phyloP scores from a whole-genome alignment of 1,140 invertebrate species.

The Rhyacophila brunnea region DNA sequence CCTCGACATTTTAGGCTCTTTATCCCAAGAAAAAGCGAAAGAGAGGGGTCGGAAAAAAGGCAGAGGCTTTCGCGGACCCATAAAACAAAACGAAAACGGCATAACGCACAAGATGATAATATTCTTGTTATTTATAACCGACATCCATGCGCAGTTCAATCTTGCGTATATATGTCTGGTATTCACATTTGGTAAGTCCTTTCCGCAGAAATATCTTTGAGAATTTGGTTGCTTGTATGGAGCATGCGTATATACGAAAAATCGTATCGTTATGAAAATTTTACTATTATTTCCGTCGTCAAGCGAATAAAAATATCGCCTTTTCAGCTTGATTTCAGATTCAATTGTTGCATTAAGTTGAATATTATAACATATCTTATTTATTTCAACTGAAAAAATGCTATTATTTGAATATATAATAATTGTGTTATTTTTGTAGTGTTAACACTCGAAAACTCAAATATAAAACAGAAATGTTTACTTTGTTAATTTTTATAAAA shows the following conservation, averaged over 20 bases:
- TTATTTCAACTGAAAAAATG: too few relatives aligned
- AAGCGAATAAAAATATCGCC: background rate
- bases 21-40: conserved; percentile 22
- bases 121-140: conserved; percentile 36
- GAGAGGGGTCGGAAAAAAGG: conserved; percentile 11
- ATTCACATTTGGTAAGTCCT: background rate
- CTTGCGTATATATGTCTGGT: background rate
- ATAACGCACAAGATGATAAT: conserved; percentile 32
- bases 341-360: too few relatives aligned
- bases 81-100: conserved; percentile 34
- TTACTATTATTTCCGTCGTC: background rate
- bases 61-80: conserved; percentile 27
- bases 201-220: background rate
- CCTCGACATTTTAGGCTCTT: conserved; percentile 24
- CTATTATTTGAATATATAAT: too few relatives aligned
- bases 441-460: too few relatives aligned
- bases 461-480: too few relatives aligned
- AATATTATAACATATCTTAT: too few relatives aligned
- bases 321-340: background rate
- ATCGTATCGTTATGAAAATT: background rate
- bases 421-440: too few relatives aligned
- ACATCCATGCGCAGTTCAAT: conserved; percentile 14
- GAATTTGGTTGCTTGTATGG: background rate
- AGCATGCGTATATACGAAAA: background rate
- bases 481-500: too few relatives aligned